Conservation (phyloP, 2,888 invertebrate species). For the Acronicta leporina region DNA sequence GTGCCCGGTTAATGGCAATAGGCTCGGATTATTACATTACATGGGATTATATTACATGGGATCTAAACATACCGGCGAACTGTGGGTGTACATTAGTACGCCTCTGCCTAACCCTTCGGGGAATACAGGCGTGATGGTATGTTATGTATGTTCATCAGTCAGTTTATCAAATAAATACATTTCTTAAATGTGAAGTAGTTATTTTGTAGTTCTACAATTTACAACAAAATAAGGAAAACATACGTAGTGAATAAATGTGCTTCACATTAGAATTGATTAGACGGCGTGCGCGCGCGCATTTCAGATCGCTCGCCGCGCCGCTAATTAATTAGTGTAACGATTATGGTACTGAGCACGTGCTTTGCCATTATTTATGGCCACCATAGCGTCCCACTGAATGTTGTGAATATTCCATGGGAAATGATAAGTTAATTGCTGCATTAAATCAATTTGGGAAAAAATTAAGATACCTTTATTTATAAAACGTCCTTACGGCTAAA, state of each 20-base stretch:
- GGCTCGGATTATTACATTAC: no score
- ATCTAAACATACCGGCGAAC: no score
- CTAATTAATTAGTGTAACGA: slow-evolving; percentile 75
- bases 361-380: slow-evolving; percentile 48
- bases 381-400: slow-evolving; percentile 35
- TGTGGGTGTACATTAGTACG: no score
- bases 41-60: no score
- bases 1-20: no score
- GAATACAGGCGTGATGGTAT: no score
- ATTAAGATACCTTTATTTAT: no score
- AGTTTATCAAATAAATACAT: neutral
- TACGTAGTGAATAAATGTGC: slow-evolving; percentile 57
- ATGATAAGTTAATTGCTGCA: slow-evolving; percentile 8
- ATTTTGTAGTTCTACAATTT: neutral
- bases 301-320: slow-evolving; percentile 64
- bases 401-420: slow-evolving; percentile 27
- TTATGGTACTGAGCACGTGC: slow-evolving; percentile 61
- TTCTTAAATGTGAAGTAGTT: neutral
- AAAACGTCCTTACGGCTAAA: no score
- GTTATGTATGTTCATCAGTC: no score
- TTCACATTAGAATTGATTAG: slow-evolving; percentile 75
- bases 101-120: no score
- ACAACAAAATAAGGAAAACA: neutral
- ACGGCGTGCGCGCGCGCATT: slow-evolving; percentile 65
- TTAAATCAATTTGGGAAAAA: no score